Base-by-base conservation (phyloP, 1,140 invertebrate genomes). In the Brachionus sp. region DNA sequence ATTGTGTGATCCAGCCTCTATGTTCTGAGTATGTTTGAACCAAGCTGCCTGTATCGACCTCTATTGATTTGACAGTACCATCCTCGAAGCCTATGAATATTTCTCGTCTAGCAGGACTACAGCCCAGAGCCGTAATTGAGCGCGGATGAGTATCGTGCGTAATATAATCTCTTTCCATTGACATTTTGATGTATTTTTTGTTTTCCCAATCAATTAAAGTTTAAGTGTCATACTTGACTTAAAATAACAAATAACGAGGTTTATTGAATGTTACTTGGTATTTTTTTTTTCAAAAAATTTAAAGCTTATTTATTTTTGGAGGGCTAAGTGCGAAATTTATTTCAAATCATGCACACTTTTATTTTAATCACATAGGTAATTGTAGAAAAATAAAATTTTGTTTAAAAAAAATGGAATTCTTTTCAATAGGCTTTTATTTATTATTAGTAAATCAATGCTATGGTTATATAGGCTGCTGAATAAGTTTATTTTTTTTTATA, bases 51-150 rank as follows among this genome's bases (percentile, higher is more conserved):
- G 66, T 73, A 37, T 83, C 82, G 13, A 53, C 29, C n/a, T 83
- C 82, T 23, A 73, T 53, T 39, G 68, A 73, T 64, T 83, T 53
- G 9, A 83, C 39, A 33, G 25, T 42, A 1, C 82, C 82, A 88
- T 88, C 88, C 87, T 89, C 88, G 84, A 85, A 89, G 70, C 88
- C 88, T n/a, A 88, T 85, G n/a, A 87, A 64, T 46, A 89, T 87
- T 85, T 89, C 88, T 23, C 87, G 84, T 29, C 87, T 84, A 23
- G 83, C 84, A 3, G 87, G 87, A 84, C 87, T 87, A 82, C 86
- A 88, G 9, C 88, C 88, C n/a, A 89, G 77, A 0, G 88, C 87
- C 25, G 88, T 89, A 37, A 89, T 87, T 0, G 86, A 77, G 7
- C 87, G 84, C 35, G 86, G 88, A 85, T 89, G 88, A 9, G 86